phyloP scores from a whole-genome alignment of 2,797 vertebrate genomes.

The Coccyzus lansbergi region DNA sequence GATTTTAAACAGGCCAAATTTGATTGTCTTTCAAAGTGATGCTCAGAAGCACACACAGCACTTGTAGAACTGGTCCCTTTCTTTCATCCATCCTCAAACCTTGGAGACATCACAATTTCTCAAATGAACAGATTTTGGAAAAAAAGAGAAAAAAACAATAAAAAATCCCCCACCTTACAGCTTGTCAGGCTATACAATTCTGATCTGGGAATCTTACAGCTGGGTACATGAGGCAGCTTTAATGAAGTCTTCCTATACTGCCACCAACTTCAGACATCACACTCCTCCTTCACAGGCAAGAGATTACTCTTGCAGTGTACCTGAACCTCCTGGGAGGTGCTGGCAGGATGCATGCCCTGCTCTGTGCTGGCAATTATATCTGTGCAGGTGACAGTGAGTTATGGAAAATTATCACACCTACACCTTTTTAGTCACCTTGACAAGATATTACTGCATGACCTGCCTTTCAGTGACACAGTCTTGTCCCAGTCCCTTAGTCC shows the following conservation, averaged over 20 bases:
- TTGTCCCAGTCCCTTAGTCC: not conserved
- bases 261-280: not conserved
- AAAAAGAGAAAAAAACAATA: not conserved
- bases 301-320: not conserved
- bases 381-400: not conserved
- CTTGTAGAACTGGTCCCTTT: not conserved
- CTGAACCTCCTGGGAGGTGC: not conserved
- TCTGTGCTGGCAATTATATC: not conserved
- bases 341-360: not conserved
- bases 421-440: not conserved
- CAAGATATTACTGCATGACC: not conserved
- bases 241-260: not conserved
- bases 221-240: not conserved
- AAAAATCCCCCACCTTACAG: no score
- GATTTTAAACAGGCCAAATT: not conserved
- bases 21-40: not conserved
- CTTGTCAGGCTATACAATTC: not conserved
- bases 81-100: not conserved
- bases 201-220: not conserved
- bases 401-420: not conserved
- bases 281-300: fast-evolving
- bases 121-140: not conserved
- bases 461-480: not conserved
- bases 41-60: not conserved
- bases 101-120: not conserved